A percentile compares a stretch with the other conserved stretches of the same genome.
phyloP scores from a whole-genome alignment of 2,888 invertebrate species.

The Neelides folsomi region DNA sequence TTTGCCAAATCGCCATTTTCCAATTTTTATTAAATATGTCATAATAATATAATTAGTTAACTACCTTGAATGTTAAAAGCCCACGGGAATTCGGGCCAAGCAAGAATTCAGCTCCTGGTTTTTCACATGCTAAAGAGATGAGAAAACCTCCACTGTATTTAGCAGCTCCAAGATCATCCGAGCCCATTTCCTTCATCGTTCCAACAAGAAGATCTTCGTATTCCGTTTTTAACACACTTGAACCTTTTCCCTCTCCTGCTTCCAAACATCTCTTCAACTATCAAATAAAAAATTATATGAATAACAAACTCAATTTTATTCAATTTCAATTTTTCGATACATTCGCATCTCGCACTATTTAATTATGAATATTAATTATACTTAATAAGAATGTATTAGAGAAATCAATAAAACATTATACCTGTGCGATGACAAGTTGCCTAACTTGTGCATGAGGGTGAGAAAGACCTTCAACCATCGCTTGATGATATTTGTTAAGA shows the following conservation, averaged over 20 bases:
- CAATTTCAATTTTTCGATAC: too few relatives aligned
- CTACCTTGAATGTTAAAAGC: constrained; percentile 12
- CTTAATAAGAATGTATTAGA: too few relatives aligned
- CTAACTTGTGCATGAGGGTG: constrained; percentile 26
- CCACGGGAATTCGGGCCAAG: constrained; percentile 13
- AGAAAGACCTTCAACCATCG: constrained; percentile 25
- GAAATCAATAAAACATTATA: constrained; percentile 6
- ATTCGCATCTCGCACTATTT: too few relatives aligned
- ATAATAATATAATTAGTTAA: too few relatives aligned
- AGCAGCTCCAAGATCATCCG: constrained; percentile 23
- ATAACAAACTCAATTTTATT: neutral
- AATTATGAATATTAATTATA: too few relatives aligned
- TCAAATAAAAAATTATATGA: neutral
- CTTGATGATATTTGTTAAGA: constrained; percentile 23
- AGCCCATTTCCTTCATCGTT: constrained; percentile 16
- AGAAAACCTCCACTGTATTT: constrained; percentile 20
- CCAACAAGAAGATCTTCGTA: constrained; percentile 22
- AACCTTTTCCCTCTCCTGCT: constrained; percentile 2
- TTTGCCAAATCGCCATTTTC: too few relatives aligned
- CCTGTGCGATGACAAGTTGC: constrained; percentile 24
- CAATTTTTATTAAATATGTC: too few relatives aligned
- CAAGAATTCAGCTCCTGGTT: constrained; percentile 16
- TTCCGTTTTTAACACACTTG: constrained; percentile 3
- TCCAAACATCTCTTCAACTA: constrained; percentile 26
- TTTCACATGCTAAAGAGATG: constrained; percentile 12